Evolutionary conservation across 2,797 vertebrate species (phyloP).

Genomic region (Acridotheres tristis): DNA sequence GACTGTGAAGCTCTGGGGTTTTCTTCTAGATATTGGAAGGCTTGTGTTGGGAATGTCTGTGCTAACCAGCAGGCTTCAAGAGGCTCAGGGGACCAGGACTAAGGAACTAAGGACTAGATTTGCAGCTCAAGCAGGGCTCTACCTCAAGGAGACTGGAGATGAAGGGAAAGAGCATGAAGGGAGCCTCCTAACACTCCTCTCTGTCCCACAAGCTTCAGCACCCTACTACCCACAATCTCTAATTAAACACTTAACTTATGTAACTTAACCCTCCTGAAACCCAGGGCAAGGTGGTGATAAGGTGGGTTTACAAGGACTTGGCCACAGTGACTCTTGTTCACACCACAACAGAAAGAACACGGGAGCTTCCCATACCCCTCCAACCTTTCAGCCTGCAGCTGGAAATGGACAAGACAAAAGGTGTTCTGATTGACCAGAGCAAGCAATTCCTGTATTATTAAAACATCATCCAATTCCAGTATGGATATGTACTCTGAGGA

Average conservation of each 20-base stretch:
- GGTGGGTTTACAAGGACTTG: neutral
- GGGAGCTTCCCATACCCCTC: neutral
- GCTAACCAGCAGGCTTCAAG: neutral
- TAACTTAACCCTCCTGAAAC: neutral
- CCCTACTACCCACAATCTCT: neutral
- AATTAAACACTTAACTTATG: fast-evolving
- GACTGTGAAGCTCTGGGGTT: neutral
- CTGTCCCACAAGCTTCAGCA: neutral
- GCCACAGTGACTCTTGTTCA: neutral
- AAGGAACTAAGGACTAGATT: neutral
- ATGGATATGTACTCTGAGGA: neutral
- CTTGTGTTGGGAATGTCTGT: neutral
- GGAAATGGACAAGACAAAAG: neutral
- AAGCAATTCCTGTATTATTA: neutral
- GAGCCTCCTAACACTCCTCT: neutral
- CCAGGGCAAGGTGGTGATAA: neutral
- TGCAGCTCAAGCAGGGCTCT: neutral
- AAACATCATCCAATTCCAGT: neutral
- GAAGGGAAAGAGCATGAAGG: neutral
- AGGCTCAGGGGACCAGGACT: neutral
- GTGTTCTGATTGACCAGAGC: neutral
- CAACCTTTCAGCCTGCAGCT: neutral
- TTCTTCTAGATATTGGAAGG: neutral
- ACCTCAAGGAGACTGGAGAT: neutral
- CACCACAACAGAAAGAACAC: neutral